phyloP scores from a whole-genome alignment of 2,888 invertebrate species.

The Caenorhabditis wallacei region DNA sequence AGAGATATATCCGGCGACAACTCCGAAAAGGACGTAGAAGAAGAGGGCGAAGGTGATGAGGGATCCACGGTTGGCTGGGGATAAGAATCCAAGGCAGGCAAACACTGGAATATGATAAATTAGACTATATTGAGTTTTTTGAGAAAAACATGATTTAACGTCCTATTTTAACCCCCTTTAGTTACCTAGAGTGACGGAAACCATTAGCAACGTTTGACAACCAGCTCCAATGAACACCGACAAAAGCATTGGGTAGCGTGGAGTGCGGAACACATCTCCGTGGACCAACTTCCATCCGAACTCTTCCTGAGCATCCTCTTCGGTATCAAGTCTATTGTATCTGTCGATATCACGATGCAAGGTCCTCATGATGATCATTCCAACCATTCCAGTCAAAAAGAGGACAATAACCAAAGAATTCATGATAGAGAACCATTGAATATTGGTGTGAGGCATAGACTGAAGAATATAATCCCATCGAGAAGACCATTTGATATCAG shows the following conservation, averaged over 20 bases:
- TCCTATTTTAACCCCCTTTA: too few species aligned
- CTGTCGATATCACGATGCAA: slow-evolving; percentile 98
- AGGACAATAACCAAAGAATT: slow-evolving; percentile 94
- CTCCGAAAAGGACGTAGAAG: slow-evolving; percentile 96
- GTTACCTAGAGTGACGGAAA: slow-evolving; percentile 92
- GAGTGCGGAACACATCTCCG: slow-evolving; percentile 87
- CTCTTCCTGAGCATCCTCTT: slow-evolving; percentile 90
- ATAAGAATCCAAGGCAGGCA: slow-evolving; percentile 98
- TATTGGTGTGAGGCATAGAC: slow-evolving; percentile 95
- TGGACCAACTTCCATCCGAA: slow-evolving; percentile 88
- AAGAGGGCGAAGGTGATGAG: slow-evolving; percentile 98
- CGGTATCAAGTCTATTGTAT: slow-evolving; percentile 91
- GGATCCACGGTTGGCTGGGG: slow-evolving; percentile 98
- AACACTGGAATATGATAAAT: slow-evolving; percentile 87
- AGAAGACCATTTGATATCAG: slow-evolving; percentile 93
- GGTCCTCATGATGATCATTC: slow-evolving; percentile 97
- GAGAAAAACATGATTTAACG: too few species aligned
- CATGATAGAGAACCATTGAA: slow-evolving; percentile 88
- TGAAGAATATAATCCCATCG: slow-evolving; percentile 99
- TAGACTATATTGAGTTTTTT: neutral
- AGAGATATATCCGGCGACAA: slow-evolving; percentile 96
- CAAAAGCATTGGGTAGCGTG: slow-evolving; percentile 94
- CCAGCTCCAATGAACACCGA: slow-evolving; percentile 97
- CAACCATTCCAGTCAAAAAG: slow-evolving; percentile 98
- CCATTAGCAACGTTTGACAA: slow-evolving; percentile 96